Conservation (phyloP, 2,113 vertebrate genomes). For the Echinops telfairi region DNA sequence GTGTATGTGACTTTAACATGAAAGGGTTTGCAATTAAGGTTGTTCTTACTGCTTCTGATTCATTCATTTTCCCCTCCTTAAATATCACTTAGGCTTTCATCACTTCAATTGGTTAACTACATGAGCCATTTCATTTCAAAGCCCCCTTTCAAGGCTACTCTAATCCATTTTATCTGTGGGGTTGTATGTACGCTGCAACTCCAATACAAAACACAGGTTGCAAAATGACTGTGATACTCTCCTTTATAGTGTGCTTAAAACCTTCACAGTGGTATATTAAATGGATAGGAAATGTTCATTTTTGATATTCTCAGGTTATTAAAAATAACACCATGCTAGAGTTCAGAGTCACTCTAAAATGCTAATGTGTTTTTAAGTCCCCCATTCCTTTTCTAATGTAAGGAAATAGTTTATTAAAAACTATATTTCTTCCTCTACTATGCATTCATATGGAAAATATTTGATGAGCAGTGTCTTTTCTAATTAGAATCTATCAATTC, state of each 20-base stretch:
- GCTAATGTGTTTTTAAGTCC: constrained; percentile 41
- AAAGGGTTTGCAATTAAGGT: constrained; percentile 50
- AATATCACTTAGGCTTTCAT: constrained; percentile 39
- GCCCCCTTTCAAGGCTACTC: neutral
- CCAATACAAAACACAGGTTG: constrained; percentile 20
- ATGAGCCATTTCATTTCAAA: constrained; percentile 54
- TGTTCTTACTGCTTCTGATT: neutral
- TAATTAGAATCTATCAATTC: neutral
- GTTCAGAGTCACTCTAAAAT: neutral
- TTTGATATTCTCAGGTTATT: constrained; percentile 1
- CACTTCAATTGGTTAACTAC: constrained; percentile 51
- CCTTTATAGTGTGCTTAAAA: constrained; percentile 24
- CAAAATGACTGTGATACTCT: constrained; percentile 3
- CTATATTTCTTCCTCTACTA: neutral
- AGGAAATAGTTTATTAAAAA: constrained; percentile 54
- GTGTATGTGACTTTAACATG: constrained; percentile 34
- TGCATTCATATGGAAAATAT: neutral
- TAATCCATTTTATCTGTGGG: constrained; percentile 21
- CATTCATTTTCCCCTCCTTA: constrained; percentile 5
- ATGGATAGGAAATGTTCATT: constrained; percentile 30
- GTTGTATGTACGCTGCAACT: neutral
- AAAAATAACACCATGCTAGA: neutral
- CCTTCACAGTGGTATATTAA: no score
- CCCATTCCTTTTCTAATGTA: constrained; percentile 7
- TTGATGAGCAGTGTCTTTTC: constrained; percentile 19